These are phyloP conservation scores for Platynereis dumerilii DNA, from an alignment of 2,888 invertebrate species.

Conservation along the genomic window DNA sequence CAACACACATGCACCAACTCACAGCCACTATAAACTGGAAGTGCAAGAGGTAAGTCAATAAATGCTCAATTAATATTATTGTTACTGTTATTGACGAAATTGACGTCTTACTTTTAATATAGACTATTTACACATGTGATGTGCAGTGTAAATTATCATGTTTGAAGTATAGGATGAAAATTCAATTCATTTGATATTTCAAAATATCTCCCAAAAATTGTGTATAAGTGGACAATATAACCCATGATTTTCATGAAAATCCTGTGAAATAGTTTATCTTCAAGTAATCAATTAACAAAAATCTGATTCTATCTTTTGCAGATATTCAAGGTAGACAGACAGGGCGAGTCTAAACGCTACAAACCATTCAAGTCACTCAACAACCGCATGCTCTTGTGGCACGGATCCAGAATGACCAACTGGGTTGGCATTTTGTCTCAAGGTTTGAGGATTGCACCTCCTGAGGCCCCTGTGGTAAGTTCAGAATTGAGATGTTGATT, in stretches of 20 bases:
- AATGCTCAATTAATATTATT: no score
- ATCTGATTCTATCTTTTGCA: constrained; percentile 39
- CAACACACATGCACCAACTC: constrained; percentile 93
- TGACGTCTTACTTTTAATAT: no score
- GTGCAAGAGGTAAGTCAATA: constrained; percentile 71
- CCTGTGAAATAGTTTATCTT: no score
- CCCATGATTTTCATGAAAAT: background rate
- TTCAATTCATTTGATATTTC: no score
- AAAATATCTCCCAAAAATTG: no score
- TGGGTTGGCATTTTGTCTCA: constrained; percentile 88
- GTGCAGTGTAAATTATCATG: no score
- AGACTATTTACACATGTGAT: no score
- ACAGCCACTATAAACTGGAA: constrained; percentile 75
- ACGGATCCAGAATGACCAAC: constrained; percentile 94
- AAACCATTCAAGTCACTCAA: constrained; percentile 83
- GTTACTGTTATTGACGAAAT: no score
- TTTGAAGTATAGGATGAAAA: no score
- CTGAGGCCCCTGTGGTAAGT: constrained; percentile 85
- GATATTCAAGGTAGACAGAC: constrained; percentile 63
- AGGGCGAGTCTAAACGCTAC: constrained; percentile 71
- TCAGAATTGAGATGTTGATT: constrained; percentile 20
- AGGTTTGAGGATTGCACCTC: constrained; percentile 94
- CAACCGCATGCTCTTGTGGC: constrained; percentile 91
- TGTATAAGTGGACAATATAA: background rate
- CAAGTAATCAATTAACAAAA: no score